Evolutionary conservation across 2,888 invertebrate species (phyloP), one percentile per base, ranked within the genome.

Genomic region (Elegia similella): DNA sequence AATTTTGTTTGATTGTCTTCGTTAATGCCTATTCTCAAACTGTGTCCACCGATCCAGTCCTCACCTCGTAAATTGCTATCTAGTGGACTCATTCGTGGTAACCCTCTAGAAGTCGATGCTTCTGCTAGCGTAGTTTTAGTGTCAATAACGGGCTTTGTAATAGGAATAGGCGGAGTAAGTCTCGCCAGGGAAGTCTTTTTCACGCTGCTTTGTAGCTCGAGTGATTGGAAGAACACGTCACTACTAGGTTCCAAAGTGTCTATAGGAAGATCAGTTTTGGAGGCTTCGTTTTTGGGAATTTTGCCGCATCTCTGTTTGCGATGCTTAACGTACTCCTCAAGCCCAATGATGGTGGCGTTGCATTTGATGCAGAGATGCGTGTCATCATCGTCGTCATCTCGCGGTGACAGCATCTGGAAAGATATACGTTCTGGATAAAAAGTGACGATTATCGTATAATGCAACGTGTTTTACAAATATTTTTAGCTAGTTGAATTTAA

Each of bases 341-440:
- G 90, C 0, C 98, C 98, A 42, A 94, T 86, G 60, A 98, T 95
- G 2, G 97, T 97, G 15, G 92, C 79, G 68, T 96, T 95, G 86
- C 98, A 98, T 76, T 96, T 96, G 71, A 98, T 94, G 84, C 98
- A 98, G 62, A 96, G 93, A 76, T 98, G 98, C 5, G 93, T 95
- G 83, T 98, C 97, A 56, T 96, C 96, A 52, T 97, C 95, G 58
- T 95, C 95, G 61, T 95, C 94, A 59, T 92, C 50, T 2, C 34
- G 50, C 3, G 86, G 87, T 7, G 88, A 90, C 70, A 93, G 90
- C 93, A 93, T 93, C 90, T 88, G 80, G 6, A 74, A 78, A 70
- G 38, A 58, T 46, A 15, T 53, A 56, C 23, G 38, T 53, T n/a
- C n/a, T n/a, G n/a, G n/a, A n/a, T n/a, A n/a, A n/a, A n/a, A n/a